phyloP scores from a whole-genome alignment of 1,140 invertebrate species.

The Drosophila ogumai region DNA sequence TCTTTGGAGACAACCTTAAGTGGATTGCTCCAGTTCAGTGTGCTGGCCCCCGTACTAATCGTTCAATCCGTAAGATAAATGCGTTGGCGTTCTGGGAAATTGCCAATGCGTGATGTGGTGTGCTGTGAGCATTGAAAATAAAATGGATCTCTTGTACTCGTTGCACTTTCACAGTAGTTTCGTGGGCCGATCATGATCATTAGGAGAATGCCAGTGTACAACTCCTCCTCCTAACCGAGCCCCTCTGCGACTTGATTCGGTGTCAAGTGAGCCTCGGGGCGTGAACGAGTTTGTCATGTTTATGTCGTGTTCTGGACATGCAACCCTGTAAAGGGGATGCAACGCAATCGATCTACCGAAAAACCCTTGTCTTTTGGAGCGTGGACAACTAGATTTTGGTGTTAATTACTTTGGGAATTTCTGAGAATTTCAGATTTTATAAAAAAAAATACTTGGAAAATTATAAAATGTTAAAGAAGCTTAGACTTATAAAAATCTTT shows the following conservation, averaged over 20 bases:
- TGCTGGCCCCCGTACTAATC: slow-evolving; percentile 66
- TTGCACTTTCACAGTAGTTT: slow-evolving; percentile 58
- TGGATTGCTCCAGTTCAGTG: slow-evolving; percentile 59
- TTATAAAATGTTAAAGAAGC: not conserved
- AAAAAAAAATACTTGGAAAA: not conserved
- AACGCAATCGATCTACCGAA: not conserved
- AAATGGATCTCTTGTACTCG: slow-evolving; percentile 26
- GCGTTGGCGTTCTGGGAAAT: slow-evolving; percentile 82
- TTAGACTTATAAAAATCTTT: not conserved
- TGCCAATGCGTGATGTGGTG: slow-evolving; percentile 59
- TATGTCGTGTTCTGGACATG: slow-evolving; percentile 66
- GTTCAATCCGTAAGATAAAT: slow-evolving; percentile 67
- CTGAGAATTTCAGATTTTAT: not conserved
- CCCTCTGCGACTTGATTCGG: slow-evolving; percentile 40
- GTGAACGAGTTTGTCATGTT: slow-evolving; percentile 72
- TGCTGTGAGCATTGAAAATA: not conserved
- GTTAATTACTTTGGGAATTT: slow-evolving; percentile 7
- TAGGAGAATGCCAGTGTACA: slow-evolving; percentile 34
- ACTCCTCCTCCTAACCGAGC: slow-evolving; percentile 14
- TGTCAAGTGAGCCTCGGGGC: slow-evolving; percentile 68
- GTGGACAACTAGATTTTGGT: slow-evolving; percentile 14
- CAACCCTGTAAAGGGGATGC: slow-evolving; percentile 13
- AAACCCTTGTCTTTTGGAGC: slow-evolving; percentile 2
- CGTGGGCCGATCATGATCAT: slow-evolving; percentile 42
- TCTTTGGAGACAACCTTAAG: slow-evolving; percentile 59